A percentile compares a stretch with the other conserved stretches of the same genome.
These are phyloP conservation scores for Amiota mariae DNA, from an alignment of 2,888 invertebrate genomes.

Conservation along the genomic window DNA sequence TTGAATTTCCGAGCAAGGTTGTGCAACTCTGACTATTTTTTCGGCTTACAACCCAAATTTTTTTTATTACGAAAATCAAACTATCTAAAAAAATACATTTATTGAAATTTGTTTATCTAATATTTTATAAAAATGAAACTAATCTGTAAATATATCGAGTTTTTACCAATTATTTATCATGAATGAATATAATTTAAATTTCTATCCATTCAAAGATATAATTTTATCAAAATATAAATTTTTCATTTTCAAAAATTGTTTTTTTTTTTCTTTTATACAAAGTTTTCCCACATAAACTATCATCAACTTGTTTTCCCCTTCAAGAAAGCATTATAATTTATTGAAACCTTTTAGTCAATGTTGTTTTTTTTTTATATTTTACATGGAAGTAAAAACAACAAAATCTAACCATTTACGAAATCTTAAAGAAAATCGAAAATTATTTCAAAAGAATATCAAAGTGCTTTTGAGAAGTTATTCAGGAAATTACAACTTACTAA, in stretches of 20 bases:
- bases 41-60: no score
- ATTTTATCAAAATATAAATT: neutral
- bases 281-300: constrained; percentile 22
- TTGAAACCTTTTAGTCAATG: constrained; percentile 69
- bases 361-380: constrained; percentile 35
- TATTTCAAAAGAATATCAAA: neutral
- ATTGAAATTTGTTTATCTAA: no score
- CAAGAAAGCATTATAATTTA: constrained; percentile 52
- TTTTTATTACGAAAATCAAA: no score
- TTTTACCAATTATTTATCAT: no score
- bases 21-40: no score
- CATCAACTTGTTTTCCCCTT: neutral
- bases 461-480: neutral
- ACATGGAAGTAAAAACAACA: constrained; percentile 54
- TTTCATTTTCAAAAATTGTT: neutral
- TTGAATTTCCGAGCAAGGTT: no score
- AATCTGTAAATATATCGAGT: no score
- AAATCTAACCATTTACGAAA: constrained; percentile 17
- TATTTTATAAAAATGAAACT: no score
- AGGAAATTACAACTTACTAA: neutral
- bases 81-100: no score
- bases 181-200: no score
- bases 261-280: constrained; percentile 5
- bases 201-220: neutral
- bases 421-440: neutral